Percentiles rank a stretch among this genome's conserved stretches.
These are phyloP conservation scores for Gallinago media DNA, from an alignment of 2,113 vertebrate species.

Conservation along the genomic window DNA sequence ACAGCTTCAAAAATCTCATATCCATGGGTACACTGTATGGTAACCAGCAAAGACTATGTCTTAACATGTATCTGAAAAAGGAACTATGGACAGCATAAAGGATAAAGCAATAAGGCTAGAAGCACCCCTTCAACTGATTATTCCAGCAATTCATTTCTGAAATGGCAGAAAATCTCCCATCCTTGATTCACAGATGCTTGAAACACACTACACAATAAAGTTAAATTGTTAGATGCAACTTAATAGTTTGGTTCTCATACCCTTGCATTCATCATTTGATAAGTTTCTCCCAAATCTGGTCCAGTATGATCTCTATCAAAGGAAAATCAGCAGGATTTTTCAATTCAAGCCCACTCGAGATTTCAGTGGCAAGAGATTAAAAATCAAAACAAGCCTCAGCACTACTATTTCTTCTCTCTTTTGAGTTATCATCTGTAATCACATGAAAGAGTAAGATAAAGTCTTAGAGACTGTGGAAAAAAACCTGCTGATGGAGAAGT, in stretches of 20 bases:
- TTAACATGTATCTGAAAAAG: background rate
- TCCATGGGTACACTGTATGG: background rate
- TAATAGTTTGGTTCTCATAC: background rate
- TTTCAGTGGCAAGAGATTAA: background rate
- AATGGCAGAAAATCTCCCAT: background rate
- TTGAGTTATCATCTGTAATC: background rate
- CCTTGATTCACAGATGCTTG: background rate
- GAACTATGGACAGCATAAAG: background rate
- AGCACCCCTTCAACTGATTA: background rate
- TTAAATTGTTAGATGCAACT: background rate
- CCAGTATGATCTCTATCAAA: background rate
- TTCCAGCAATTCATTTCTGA: background rate
- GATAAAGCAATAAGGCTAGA: background rate
- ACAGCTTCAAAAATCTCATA: background rate
- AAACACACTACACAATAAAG: background rate
- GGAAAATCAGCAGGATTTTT: background rate
- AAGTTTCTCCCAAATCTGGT: background rate
- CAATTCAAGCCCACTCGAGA: background rate
- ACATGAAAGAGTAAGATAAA: background rate
- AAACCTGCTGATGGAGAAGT: background rate
- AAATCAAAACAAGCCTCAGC: background rate
- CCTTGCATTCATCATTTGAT: background rate
- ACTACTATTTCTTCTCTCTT: background rate
- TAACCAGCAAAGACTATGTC: background rate
- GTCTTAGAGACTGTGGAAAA: background rate